Conservation (phyloP, 2,113 vertebrate species). For the Pseudopipra pipra region DNA sequence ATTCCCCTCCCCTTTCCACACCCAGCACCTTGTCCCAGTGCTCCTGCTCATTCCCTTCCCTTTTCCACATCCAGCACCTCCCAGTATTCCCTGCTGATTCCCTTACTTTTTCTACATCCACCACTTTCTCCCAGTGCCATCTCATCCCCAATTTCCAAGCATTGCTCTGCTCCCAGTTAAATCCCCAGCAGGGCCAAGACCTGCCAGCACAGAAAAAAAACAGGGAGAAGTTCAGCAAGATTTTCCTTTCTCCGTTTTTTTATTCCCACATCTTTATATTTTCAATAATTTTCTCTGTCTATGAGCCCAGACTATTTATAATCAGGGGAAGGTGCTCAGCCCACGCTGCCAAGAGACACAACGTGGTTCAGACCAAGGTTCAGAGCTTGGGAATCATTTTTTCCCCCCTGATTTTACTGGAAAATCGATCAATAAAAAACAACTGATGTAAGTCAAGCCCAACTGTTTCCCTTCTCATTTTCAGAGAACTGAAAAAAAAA, state of each 20-base stretch:
- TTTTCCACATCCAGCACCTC: too few relatives aligned
- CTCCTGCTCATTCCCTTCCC: too few relatives aligned
- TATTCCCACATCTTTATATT: background rate
- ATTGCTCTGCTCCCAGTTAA: background rate
- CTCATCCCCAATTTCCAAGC: background rate
- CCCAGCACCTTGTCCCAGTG: too few relatives aligned
- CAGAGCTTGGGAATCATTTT: background rate
- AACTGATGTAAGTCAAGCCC: background rate
- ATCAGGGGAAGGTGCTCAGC: background rate
- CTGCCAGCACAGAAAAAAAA: background rate
- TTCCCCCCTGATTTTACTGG: background rate
- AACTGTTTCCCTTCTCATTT: background rate
- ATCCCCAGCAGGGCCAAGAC: background rate
- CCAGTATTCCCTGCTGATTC: too few relatives aligned
- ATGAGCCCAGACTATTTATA: conserved; percentile 4
- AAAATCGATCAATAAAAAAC: background rate
- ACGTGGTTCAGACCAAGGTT: background rate
- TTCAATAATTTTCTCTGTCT: background rate
- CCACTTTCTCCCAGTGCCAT: too few relatives aligned
- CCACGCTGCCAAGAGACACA: background rate
- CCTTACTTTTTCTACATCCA: too few relatives aligned
- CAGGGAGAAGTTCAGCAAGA: background rate
- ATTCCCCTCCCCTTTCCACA: too few relatives aligned
- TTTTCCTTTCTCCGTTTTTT: background rate
- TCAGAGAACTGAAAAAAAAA: background rate